Base-by-base conservation (phyloP, 1,140 invertebrate species). In the Drosophila sucinea region DNA sequence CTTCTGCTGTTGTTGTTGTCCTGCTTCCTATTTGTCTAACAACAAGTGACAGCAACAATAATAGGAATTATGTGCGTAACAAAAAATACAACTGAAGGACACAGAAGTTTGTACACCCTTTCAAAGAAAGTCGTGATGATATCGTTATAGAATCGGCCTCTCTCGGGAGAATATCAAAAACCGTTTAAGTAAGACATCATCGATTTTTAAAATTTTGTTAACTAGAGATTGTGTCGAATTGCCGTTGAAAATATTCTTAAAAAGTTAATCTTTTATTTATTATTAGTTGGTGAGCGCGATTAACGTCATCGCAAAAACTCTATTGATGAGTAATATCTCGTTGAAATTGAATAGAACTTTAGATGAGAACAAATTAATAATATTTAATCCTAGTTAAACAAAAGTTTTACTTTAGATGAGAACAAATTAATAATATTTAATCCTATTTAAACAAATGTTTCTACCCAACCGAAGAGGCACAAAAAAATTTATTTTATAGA, bases 41-140 rank as follows among this genome's bases (percentile, higher is more conserved):
- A 70, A 51, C 61, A 57, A 73, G 60, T 60, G 64, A 74, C 40
- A 73, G 60, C 67, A 64, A 65, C 25, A 60, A 63, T 58, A 67
- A 63, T 55, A 40, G 27, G 57, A 76, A 38, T 27, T 35, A 41
- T 60, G 38, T 23, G 55, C 7, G 41, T 60, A 58, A 25, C 32
- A 4, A 32, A 29, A 60, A 55, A 29, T 2, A 51, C 10, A 17
- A 11, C 40, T 11, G 32, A 3, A 0, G 0, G 10, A 35, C 4
- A 10, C 0, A 1, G 51, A 29, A 27, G 7, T 44, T 6, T 38
- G 4, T 0, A 38, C 70, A 54, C 64, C 0, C 77, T 65, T 40
- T 11, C 3, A 32, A 17, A 17, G 17, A 17, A 17, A 17, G 17
- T 17, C 17, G 17, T 17, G 17, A 17, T 17, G 17, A 17, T 17